These are phyloP conservation scores for Acanthurus tractus DNA, from an alignment of 2,797 vertebrate genomes.

Conservation along the genomic window DNA sequence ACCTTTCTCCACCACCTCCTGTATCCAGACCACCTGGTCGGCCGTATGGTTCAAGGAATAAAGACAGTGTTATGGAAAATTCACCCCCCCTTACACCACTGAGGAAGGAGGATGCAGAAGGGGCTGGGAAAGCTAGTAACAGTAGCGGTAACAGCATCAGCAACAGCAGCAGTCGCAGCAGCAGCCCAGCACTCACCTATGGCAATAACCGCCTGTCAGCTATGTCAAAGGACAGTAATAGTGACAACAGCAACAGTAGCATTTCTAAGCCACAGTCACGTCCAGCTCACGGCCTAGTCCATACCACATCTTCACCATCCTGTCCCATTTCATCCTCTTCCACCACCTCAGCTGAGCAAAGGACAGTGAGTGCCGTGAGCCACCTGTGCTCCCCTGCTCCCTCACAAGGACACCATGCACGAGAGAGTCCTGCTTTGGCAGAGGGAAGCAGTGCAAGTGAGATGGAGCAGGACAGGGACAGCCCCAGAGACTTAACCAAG, in stretches of 20 bases:
- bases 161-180: constrained; percentile 76
- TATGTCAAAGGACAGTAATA: constrained; percentile 74
- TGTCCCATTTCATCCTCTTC: constrained; percentile 75
- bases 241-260: constrained; percentile 73
- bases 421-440: constrained; percentile 74
- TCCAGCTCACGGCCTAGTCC: constrained; percentile 71
- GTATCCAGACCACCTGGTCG: constrained; percentile 88
- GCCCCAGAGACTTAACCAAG: constrained; percentile 83
- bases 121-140: constrained; percentile 73
- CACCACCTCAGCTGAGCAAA: constrained; percentile 74
- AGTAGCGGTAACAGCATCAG: constrained; percentile 61
- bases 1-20: constrained; percentile 83
- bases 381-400: constrained; percentile 73
- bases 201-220: constrained; percentile 73
- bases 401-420: constrained; percentile 79
- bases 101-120: constrained; percentile 82
- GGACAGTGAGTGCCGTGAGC: constrained; percentile 74
- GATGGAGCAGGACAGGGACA: constrained; percentile 76
- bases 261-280: constrained; percentile 80
- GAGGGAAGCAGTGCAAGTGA: constrained; percentile 79
- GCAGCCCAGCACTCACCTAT: constrained; percentile 78
- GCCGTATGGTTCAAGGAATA: constrained; percentile 87
- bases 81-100: constrained; percentile 55
- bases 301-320: constrained; percentile 67
- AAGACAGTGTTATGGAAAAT: constrained; percentile 83